Conservation (phyloP, 1,140 invertebrate genomes). For the Cotesia typhae region DNA sequence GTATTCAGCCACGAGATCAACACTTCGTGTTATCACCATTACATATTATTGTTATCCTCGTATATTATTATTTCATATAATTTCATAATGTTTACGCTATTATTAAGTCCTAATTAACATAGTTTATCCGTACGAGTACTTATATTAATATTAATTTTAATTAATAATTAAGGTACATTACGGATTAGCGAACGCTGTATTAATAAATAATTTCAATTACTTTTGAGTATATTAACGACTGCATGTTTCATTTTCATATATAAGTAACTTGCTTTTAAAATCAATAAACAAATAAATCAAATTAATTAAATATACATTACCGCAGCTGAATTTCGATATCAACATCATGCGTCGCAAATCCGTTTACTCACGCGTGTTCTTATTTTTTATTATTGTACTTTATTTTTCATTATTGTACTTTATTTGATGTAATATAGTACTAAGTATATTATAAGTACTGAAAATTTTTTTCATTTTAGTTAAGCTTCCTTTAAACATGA, state of each 20-base stretch:
- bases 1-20: constrained; percentile 61
- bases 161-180: too few relatives aligned
- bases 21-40: constrained; percentile 48
- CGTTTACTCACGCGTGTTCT: constrained; percentile 41
- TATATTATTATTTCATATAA: constrained; percentile 17
- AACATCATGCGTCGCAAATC: constrained; percentile 11
- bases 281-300: not conserved
- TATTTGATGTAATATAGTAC: too few relatives aligned
- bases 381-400: constrained; percentile 24
- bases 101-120: too few relatives aligned
- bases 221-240: not conserved
- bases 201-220: not conserved
- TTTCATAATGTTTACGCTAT: not conserved
- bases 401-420: not conserved
- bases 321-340: constrained; percentile 9
- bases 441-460: too few relatives aligned
- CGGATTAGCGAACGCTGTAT: not conserved
- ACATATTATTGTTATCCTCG: constrained; percentile 34
- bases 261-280: constrained; percentile 1
- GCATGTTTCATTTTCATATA: not conserved
- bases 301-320: not conserved
- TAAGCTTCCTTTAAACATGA: constrained; percentile 32
- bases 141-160: too few relatives aligned
- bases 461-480: constrained; percentile 38
- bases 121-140: too few relatives aligned